Percentiles rank a stretch among this genome's conserved stretches.
Conservation (phyloP, 2,888 invertebrate genomes). For the Podabrus alpinus region DNA sequence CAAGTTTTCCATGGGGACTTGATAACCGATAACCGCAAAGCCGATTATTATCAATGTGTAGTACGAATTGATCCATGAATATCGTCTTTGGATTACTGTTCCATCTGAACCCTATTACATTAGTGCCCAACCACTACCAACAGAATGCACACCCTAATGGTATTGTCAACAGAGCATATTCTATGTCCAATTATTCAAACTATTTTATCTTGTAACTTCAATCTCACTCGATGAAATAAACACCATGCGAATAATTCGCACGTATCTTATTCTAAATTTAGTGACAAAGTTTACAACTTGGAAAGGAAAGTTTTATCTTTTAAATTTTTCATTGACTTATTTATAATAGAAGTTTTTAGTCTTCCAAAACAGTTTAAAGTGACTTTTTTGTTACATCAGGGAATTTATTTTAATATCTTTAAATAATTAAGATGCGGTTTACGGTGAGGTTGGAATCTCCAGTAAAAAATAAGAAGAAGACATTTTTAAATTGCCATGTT, state of each 20-base stretch:
- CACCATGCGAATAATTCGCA: background rate
- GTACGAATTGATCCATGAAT: conserved; percentile 27
- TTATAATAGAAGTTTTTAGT: background rate
- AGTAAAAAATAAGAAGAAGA: no score
- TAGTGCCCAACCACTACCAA: background rate
- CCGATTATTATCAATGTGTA: conserved; percentile 30
- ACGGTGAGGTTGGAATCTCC: background rate
- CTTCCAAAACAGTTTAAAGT: background rate
- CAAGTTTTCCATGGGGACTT: conserved; percentile 21
- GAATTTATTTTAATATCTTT: no score
- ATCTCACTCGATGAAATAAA: background rate
- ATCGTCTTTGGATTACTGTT: conserved; percentile 24
- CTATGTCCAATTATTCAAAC: background rate
- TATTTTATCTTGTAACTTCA: background rate
- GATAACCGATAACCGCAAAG: conserved; percentile 31
- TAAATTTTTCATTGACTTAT: background rate
- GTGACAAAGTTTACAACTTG: background rate
- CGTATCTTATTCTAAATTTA: background rate
- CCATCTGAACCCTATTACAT: conserved; percentile 5
- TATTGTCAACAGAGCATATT: background rate
- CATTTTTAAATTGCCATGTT: no score
- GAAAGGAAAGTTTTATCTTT: background rate
- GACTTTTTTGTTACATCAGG: no score
- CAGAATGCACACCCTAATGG: background rate
- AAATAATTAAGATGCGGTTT: no score